These are phyloP conservation scores for Trichomycterus rosablanca DNA, from an alignment of 2,113 vertebrate genomes.

Conservation along the genomic window DNA sequence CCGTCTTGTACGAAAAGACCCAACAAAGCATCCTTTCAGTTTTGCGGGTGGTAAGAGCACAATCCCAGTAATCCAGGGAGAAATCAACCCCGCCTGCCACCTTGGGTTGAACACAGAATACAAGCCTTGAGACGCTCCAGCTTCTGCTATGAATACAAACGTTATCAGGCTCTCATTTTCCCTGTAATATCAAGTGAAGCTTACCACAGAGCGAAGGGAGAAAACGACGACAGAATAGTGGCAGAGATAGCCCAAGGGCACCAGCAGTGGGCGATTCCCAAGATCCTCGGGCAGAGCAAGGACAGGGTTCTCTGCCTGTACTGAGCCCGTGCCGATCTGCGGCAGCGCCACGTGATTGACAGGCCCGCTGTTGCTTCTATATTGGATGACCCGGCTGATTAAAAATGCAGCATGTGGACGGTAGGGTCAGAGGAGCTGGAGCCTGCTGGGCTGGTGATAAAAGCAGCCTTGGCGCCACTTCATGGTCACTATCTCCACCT, in stretches of 20 bases:
- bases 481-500: constrained; percentile 70
- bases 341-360: constrained; percentile 58
- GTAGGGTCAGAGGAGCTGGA: constrained; percentile 61
- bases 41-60: constrained; percentile 8
- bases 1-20: constrained; percentile 24
- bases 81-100: constrained; percentile 16
- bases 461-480: constrained; percentile 62
- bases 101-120: constrained; percentile 26
- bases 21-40: constrained; percentile 38
- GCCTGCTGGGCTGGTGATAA: constrained; percentile 60
- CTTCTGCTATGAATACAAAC: constrained; percentile 28
- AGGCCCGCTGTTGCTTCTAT: constrained; percentile 56
- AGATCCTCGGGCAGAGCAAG: constrained; percentile 23
- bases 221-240: constrained; percentile 27
- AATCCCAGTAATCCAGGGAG: constrained; percentile 22
- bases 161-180: constrained; percentile 50
- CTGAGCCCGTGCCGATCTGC: constrained; percentile 17
- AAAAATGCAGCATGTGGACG: constrained; percentile 66
- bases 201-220: constrained; percentile 10
- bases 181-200: constrained; percentile 40
- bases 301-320: constrained; percentile 23
- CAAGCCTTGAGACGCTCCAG: constrained; percentile 7
- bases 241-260: constrained; percentile 27
- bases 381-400: constrained; percentile 66
- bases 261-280: constrained; percentile 27